Evolutionary conservation across 92 coral and sea anemone genomes (phyloP), one percentile per base, ranked within the genome.

Genomic region (Epizoanthus ramosus): DNA sequence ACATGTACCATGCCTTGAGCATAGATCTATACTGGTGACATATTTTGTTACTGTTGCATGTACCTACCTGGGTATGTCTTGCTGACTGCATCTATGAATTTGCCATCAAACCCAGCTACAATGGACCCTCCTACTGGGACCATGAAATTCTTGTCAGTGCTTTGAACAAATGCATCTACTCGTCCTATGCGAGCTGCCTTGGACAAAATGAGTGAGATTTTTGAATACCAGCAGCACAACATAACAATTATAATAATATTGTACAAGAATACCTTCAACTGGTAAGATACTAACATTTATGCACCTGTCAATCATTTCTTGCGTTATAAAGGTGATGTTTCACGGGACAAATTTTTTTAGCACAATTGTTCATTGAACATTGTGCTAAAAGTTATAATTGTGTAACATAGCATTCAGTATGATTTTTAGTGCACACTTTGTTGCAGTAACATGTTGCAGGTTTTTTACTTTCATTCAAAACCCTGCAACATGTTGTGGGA

Each of bases 121-220:
- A 96, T 74, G 19, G 99, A 95, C 10, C 99, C 99, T 37, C 99
- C 98, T 31, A 95, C 98, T 8, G 98, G 98, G 39, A 95, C 96
- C 94, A 95, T 88, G 19, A 95, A 95, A 85, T 95, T 95, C 85
- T 95, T 95, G 81, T 95, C 98, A 47, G 94, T 87, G 80, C 98
- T 93, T 84, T 95, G 98, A 74, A 95, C 87, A 79, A 95, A 93
- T 28, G 98, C 98, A 90, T 95, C 98, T 37, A 95, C 98, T 80
- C 98, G 96, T 14, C 98, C 98, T 56, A 93, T 84, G 79, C 98
- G 90, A 17, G 93, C 94, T 75, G 98, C 98, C 98, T 95, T 83
- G 24, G 75, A 24, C 19, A 77, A 14, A 39, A 37, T 50, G 54
- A 50, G 54, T 50, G 54, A 50, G 54, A 50, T 10, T 53, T 21